phyloP scores from a whole-genome alignment of 2,888 invertebrate genomes.

The Eupithecia inturbata region DNA sequence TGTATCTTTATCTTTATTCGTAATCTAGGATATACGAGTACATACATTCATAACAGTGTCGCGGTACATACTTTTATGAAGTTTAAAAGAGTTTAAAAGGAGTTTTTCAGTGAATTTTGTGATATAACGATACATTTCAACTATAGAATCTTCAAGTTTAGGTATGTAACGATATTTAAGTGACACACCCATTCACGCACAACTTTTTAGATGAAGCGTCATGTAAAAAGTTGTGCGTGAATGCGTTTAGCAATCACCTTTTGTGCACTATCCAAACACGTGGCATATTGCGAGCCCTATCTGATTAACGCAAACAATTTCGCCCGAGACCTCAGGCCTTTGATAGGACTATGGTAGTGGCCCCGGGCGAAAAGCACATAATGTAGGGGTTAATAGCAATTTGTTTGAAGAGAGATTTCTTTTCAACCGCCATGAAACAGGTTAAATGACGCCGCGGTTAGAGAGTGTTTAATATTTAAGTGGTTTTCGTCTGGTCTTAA shows the following conservation, averaged over 20 bases:
- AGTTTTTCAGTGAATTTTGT: too few relatives aligned
- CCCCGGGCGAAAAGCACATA: conserved; percentile 36
- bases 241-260: conserved; percentile 55
- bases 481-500: conserved; percentile 31
- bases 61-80: too few relatives aligned
- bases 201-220: too few relatives aligned
- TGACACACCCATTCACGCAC: too few relatives aligned
- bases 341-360: conserved; percentile 33
- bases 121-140: too few relatives aligned
- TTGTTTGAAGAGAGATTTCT: conserved; percentile 62
- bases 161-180: too few relatives aligned
- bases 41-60: too few relatives aligned
- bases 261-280: conserved; percentile 61
- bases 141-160: too few relatives aligned
- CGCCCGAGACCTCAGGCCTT: conserved; percentile 51
- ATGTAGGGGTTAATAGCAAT: conserved; percentile 60
- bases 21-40: too few relatives aligned
- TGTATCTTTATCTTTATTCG: too few relatives aligned
- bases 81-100: too few relatives aligned
- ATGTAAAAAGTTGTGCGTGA: conserved; percentile 18
- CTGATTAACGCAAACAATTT: conserved; percentile 76
- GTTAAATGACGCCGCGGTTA: conserved; percentile 36
- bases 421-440: conserved; percentile 42
- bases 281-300: conserved; percentile 73
- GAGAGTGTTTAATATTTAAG: conserved; percentile 34